phyloP scores from a whole-genome alignment of 2,113 vertebrate species.

The human region GRCh38 chrX:93654501-93655000 shows the following conservation, averaged over 20 bases:
- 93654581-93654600: background rate
- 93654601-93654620: background rate
- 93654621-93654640: background rate
- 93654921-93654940: conserved; percentile 83
- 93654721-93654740: background rate
- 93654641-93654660: background rate
- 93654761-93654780: background rate
- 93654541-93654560: background rate
- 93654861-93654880: conserved; percentile 30
- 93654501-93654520: background rate
- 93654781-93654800: background rate
- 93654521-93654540: conserved; percentile 9
- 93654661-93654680: background rate
- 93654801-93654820: conserved; percentile 2
- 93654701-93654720: conserved; percentile 22
- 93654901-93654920: conserved; percentile 84
- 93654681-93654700: conserved; percentile 21
- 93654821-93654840: conserved; percentile 63
- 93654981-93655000: conserved; percentile 79
- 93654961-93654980: conserved; percentile 81
- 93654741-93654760: background rate
- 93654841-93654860: conserved; percentile 62
- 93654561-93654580: background rate
- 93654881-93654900: conserved; percentile 81
- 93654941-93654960: conserved; percentile 83